A percentile compares a stretch with the other conserved stretches of the same genome.
phyloP scores from a whole-genome alignment of 1,140 invertebrate species.

The Heliconius nattereri region DNA sequence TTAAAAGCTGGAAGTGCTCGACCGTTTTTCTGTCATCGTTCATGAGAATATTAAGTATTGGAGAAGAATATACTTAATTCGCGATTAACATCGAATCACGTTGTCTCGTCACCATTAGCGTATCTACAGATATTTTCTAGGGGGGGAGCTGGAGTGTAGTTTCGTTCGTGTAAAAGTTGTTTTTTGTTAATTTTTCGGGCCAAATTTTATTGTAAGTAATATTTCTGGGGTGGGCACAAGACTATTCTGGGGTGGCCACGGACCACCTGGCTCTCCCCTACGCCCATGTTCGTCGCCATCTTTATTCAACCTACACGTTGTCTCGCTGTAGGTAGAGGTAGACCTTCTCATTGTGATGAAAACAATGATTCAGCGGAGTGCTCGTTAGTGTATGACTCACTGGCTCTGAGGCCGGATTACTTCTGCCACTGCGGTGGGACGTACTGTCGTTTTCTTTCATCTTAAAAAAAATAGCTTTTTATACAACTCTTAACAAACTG shows the following conservation, averaged over 20 bases:
- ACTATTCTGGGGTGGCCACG: too few species aligned
- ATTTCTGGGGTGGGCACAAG: too few species aligned
- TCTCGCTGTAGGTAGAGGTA: conserved; percentile 33
- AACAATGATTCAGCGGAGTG: conserved; percentile 64
- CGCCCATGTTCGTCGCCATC: not conserved
- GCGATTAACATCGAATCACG: conserved; percentile 33
- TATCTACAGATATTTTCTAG: too few species aligned
- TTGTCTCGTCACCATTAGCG: conserved; percentile 17
- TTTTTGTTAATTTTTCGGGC: too few species aligned
- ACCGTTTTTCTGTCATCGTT: conserved; percentile 34
- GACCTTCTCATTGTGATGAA: conserved; percentile 57
- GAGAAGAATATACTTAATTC: conserved; percentile 22
- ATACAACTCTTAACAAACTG: conserved; percentile 24
- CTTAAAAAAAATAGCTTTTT: conserved; percentile 37
- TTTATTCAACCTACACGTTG: conserved; percentile 30
- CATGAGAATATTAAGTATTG: conserved; percentile 35
- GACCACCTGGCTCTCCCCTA: too few species aligned
- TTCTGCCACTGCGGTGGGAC: conserved; percentile 31
- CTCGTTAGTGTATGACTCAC: conserved; percentile 61
- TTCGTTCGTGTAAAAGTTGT: too few species aligned
- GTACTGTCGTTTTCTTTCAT: conserved; percentile 32
- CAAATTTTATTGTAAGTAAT: too few species aligned
- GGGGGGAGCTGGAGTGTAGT: too few species aligned
- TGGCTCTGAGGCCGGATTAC: conserved; percentile 41
- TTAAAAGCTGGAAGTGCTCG: conserved; percentile 50